Base-by-base conservation (phyloP, 1,140 invertebrate genomes). In the Eumeta japonica region DNA sequence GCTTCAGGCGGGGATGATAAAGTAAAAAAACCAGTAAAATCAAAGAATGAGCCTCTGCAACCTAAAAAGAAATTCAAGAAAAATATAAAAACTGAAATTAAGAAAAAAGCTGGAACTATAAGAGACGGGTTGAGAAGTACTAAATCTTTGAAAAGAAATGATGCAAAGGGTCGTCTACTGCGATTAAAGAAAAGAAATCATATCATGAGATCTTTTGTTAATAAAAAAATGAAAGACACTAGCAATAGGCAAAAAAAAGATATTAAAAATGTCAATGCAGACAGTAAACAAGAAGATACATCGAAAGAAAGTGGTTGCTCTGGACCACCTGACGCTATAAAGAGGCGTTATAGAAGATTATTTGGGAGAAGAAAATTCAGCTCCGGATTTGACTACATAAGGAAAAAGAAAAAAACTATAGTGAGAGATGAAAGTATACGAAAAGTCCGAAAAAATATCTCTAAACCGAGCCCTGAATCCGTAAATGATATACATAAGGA, bases 321-420 rank as follows among this genome's bases (percentile, higher is more conserved):
- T 11, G 44, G 35, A 27, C 48, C 56, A 20, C 39, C 52, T 9
- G 65, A 65, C 35, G 55, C 30, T 5, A 57, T 52, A 12, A 72
- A 70, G 50, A 70, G 62, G 43, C 58, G 68, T 9, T 59, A 73
- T 11, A 75, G 72, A 50, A 66, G 68, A 27, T 46, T 77, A 16
- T 75, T 77, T 58, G 71, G 68, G 7, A 61, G 75, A 45, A 55
- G 73, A 46, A 77, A 77, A 52, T 68, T 75, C 46, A 76, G 72
- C 52, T 76, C 70, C 9, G 88, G 90, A 2, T 92, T 93, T 63
- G 90, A 92, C 75, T 93, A 92, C 41, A 90, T 92, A 28, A 72
- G 89, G 10, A 92, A 92, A 50, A 92, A 92, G 77, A 92, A 92
- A 62, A 80, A 81, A 56, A 64, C 62, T 15, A 68, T 75, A 37